phyloP scores from a whole-genome alignment of 2,113 vertebrate species.

The Hirundichthys speculiger region DNA sequence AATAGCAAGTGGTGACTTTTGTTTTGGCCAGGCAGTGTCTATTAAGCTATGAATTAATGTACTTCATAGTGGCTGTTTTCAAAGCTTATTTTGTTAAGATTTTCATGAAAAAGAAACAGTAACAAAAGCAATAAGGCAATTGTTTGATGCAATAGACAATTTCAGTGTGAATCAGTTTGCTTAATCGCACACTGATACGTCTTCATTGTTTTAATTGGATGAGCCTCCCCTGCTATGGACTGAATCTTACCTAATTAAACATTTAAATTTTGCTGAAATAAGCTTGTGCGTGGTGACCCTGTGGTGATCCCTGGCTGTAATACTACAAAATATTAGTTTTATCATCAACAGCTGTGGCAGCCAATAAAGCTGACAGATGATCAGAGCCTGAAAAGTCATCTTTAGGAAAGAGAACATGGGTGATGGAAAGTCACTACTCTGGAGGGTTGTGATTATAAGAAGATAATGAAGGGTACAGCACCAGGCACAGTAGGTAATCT shows the following conservation, averaged over 20 bases:
- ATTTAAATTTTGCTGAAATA: conserved; percentile 45
- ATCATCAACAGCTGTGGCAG: conserved; percentile 53
- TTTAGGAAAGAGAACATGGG: conserved; percentile 45
- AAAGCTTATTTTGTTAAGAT: no score
- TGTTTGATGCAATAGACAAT: neutral
- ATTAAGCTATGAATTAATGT: no score
- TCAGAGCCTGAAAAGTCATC: conserved; percentile 52
- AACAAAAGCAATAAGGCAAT: neutral
- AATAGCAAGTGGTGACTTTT: no score
- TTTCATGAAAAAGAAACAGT: no score
- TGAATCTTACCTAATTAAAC: conserved; percentile 36
- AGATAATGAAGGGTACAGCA: conserved; percentile 60
- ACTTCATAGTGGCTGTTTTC: no score
- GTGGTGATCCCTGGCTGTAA: conserved; percentile 42
- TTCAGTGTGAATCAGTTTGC: neutral
- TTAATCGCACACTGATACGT: neutral
- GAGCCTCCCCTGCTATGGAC: neutral
- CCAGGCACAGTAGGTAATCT: conserved; percentile 50
- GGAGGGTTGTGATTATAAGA: conserved; percentile 65
- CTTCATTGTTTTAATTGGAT: conserved; percentile 4
- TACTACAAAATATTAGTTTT: conserved; percentile 54
- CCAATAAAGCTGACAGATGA: conserved; percentile 60
- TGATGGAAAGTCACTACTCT: conserved; percentile 67
- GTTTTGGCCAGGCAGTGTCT: no score
- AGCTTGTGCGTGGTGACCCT: conserved; percentile 32